phyloP scores from a whole-genome alignment of 2,888 invertebrate species.

The Autographa gamma region DNA sequence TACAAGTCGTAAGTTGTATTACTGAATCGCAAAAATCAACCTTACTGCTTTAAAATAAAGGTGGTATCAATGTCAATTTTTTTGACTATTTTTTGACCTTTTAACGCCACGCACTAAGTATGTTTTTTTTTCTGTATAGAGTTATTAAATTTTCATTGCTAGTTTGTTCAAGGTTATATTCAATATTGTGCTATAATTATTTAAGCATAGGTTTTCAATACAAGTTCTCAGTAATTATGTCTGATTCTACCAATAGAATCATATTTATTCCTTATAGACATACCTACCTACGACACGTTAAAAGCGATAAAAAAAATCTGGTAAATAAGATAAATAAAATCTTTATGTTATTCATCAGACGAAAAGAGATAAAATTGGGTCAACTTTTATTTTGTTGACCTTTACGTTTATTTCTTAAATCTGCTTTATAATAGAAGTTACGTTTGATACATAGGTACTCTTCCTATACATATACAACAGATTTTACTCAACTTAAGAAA shows the following conservation, averaged over 20 bases:
- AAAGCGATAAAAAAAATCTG: neutral
- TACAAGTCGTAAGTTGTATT: no score
- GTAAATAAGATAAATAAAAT: neutral
- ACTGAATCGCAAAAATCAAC: neutral
- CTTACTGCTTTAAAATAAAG: neutral
- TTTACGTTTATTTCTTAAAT: conserved; percentile 4
- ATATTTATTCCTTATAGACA: neutral
- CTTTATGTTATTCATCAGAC: neutral
- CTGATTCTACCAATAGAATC: neutral
- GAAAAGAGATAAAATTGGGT: neutral
- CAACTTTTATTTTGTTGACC: neutral
- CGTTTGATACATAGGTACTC: no score
- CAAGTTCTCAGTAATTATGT: neutral
- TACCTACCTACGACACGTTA: neutral
- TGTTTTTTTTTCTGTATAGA: neutral
- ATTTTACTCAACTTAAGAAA: no score
- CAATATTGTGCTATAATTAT: neutral
- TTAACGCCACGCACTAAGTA: neutral
- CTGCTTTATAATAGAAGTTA: neutral
- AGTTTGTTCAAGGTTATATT: neutral
- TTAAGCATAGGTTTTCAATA: neutral
- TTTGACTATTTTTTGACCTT: neutral
- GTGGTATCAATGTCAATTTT: neutral
- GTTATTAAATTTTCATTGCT: neutral
- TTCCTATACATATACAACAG: no score